Base-by-base conservation (phyloP, 2,113 vertebrate genomes). In the Paralichthys olivaceus region DNA sequence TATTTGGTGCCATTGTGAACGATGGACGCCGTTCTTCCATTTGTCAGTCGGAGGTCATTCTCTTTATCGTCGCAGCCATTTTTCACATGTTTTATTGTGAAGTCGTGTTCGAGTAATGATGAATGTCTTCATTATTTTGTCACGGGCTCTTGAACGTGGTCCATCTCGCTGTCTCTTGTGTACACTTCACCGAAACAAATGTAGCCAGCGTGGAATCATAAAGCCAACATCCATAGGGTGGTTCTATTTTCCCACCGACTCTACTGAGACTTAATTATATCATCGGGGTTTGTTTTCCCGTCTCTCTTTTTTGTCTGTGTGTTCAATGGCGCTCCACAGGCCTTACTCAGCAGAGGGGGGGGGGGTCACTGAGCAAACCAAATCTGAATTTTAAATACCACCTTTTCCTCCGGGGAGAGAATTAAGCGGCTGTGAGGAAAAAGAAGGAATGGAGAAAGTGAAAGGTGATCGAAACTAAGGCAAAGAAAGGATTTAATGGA, bases 41-140 rank as follows among this genome's bases (percentile, higher is more conserved):
- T 86, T 81, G 79, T 88, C 77, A 83, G 80, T 81, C 63, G 45
- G 77, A 76, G 84, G 87, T 85, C 73, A 56, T 81, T 79, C 64
- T 83, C 72, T 88, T 83, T 82, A 81, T 79, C 78, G 74, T 28
- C 17, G 29, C 69, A 1, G 20, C 43, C 75, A 66, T 86, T 87
- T 80, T 51, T 88, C 76, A 58, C 55, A 17, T 45, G 59, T 72
- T 80, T 82, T 57, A 67, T 71, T 80, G 77, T 71, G 81, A 81
- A 61, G 81, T 77, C n/a, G 64, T 20, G 61, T 14, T 57, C 60
- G 23, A 40, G 9, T 77, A 22, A 76, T 86, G 89, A 90, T 86
- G 76, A 68, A 87, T 87, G 77, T 69, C 83, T 85, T 89, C 83
- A 89, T 90, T 87, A 79, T 77, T 79, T 86, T 79, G 75, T 90